Conservation (phyloP, 2,113 vertebrate species). For the Sceloporus undulatus region DNA sequence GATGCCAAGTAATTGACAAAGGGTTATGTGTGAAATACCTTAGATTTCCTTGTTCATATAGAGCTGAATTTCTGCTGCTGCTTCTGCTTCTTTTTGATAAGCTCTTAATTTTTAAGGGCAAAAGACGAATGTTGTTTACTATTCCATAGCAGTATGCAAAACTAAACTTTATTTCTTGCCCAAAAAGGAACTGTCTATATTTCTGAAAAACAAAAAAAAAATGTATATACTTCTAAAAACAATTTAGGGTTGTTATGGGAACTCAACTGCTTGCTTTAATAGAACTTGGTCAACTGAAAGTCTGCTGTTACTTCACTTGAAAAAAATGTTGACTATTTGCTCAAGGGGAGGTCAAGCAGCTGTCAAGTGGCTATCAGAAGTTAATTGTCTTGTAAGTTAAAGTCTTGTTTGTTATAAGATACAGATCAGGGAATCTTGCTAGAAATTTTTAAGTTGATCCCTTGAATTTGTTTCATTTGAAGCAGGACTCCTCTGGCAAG, state of each 20-base stretch:
- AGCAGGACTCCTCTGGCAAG: neutral
- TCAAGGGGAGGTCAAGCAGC: constrained; percentile 3
- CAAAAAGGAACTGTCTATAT: neutral
- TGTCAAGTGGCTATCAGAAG: neutral
- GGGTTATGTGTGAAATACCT: neutral
- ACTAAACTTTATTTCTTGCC: neutral
- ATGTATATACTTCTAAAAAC: neutral
- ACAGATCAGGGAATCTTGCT: neutral
- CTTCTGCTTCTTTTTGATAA: neutral
- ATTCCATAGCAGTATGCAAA: neutral
- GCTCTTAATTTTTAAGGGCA: neutral
- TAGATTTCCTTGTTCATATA: neutral
- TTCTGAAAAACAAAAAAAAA: neutral
- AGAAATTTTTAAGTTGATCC: neutral
- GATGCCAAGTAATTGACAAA: neutral
- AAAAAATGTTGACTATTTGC: neutral
- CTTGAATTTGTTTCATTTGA: neutral
- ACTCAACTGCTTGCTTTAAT: neutral
- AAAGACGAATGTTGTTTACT: neutral
- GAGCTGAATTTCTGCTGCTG: neutral
- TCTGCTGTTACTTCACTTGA: neutral
- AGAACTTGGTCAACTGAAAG: neutral
- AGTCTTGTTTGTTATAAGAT: neutral
- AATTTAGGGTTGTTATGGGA: neutral
- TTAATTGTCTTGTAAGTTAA: neutral